Evolutionary conservation across 2,888 invertebrate genomes (phyloP).

Genomic region (Epiblema foenella): DNA sequence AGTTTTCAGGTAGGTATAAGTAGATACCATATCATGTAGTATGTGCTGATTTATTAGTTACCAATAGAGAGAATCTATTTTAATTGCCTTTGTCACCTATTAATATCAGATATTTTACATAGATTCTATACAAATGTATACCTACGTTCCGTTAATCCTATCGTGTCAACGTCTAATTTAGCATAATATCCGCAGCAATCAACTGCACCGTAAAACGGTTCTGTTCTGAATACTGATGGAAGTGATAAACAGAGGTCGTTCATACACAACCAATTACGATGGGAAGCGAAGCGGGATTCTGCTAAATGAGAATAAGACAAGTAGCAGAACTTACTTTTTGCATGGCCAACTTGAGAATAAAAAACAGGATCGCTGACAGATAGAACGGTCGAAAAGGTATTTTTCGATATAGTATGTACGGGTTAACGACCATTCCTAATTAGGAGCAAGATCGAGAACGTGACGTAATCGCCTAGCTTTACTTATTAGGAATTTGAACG

Average conservation of each 20-base stretch:
- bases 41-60: too few relatives aligned
- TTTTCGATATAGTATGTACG: conserved; percentile 53
- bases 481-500: conserved; percentile 50
- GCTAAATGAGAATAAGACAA: conserved; percentile 50
- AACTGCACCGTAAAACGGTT: conserved; percentile 45
- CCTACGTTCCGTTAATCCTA: neutral
- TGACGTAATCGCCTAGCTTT: conserved; percentile 54
- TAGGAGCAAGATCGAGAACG: conserved; percentile 60
- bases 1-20: neutral
- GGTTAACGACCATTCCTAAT: conserved; percentile 69
- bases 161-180: conserved; percentile 9
- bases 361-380: conserved; percentile 44
- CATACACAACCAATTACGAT: conserved; percentile 62
- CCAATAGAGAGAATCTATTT: too few relatives aligned
- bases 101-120: too few relatives aligned
- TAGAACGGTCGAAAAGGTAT: conserved; percentile 11
- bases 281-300: conserved; percentile 57
- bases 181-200: conserved; percentile 25
- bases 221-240: conserved; percentile 67
- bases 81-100: neutral
- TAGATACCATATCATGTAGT: too few relatives aligned
- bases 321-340: conserved; percentile 49
- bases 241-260: conserved; percentile 69
- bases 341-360: conserved; percentile 20
- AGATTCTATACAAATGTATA: neutral